phyloP scores from a whole-genome alignment of 2,113 vertebrate genomes.

The Paracanthobrama guichenoti region DNA sequence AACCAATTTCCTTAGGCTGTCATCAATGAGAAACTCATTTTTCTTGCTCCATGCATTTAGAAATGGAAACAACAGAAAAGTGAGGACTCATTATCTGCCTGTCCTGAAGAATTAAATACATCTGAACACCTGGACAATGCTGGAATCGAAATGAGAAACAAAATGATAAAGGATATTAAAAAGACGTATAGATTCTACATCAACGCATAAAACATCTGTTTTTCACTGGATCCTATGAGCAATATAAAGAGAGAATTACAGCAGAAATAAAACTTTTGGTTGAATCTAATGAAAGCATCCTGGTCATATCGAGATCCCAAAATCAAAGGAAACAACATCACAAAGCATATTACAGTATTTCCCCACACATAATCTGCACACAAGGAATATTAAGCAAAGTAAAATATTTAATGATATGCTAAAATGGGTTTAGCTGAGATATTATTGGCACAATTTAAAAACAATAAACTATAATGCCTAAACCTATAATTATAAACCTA shows the following conservation, averaged over 20 bases:
- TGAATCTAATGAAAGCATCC: not conserved
- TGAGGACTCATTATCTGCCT: conserved; percentile 65
- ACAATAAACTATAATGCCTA: not conserved
- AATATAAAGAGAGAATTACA: not conserved
- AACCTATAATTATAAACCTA: too few relatives aligned
- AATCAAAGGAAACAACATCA: not conserved
- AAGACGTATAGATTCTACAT: not conserved
- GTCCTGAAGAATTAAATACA: conserved; percentile 52
- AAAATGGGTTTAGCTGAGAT: not conserved
- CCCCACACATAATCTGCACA: not conserved
- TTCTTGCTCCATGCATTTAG: conserved; percentile 63
- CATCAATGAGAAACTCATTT: conserved; percentile 71
- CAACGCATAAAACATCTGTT: not conserved
- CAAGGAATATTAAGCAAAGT: not conserved
- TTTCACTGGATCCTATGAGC: not conserved
- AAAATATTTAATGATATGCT: too few relatives aligned
- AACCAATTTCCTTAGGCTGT: conserved; percentile 72
- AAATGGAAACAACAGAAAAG: conserved; percentile 62
- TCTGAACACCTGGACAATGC: conserved; percentile 37
- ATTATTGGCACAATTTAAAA: not conserved
- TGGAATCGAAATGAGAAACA: conserved; percentile 32
- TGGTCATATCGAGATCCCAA: not conserved
- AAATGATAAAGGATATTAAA: not conserved
- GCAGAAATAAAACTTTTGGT: not conserved
- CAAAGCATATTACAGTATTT: not conserved